phyloP scores from a whole-genome alignment of 1,140 invertebrate genomes.

The Penaeus vannamei region DNA sequence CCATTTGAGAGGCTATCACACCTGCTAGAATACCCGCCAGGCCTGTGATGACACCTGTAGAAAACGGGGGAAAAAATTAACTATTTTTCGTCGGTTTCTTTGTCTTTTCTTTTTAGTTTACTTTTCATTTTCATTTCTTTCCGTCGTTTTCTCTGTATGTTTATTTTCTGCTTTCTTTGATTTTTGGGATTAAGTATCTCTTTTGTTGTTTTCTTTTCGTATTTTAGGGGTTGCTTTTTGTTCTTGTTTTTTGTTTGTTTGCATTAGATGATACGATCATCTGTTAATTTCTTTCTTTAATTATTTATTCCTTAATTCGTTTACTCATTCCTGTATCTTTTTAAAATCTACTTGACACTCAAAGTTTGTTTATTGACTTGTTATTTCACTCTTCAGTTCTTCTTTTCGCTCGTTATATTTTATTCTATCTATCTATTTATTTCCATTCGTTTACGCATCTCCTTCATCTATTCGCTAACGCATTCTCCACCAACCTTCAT shows the following conservation, averaged over 20 bases:
- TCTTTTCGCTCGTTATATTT: no score
- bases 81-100: neutral
- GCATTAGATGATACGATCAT: neutral
- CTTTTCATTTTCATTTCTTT: no score
- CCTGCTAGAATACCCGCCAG: slow-evolving; percentile 66
- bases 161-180: no score
- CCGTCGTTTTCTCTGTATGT: no score
- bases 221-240: no score
- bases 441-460: neutral
- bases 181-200: no score
- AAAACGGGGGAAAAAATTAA: neutral
- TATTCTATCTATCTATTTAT: slow-evolving; percentile 1
- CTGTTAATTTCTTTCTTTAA: neutral
- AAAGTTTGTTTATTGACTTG: no score
- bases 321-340: neutral
- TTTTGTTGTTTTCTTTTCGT: no score
- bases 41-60: slow-evolving; percentile 67
- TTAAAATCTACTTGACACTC: no score
- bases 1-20: slow-evolving; percentile 68
- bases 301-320: neutral
- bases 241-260: neutral
- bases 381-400: no score
- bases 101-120: no score
- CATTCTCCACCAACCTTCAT: neutral
- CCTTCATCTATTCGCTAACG: neutral